Conservation (phyloP, 2,888 invertebrate species). For the Merodon equestris region DNA sequence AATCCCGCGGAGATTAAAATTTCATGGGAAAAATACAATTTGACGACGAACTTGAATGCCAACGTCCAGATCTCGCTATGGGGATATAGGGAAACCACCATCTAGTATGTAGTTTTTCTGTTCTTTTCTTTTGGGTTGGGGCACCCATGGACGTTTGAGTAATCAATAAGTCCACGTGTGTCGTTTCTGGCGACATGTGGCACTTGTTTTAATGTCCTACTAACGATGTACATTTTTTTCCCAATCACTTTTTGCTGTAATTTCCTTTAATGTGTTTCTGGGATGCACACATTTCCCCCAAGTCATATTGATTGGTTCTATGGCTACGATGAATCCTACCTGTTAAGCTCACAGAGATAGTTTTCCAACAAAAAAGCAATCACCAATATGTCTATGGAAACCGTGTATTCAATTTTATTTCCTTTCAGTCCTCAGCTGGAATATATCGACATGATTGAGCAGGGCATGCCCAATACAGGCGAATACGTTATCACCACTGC, state of each 20-base stretch:
- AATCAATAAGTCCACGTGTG: no score
- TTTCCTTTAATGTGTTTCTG: no score
- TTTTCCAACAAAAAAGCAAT: no score
- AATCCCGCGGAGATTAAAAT: slow-evolving; percentile 87
- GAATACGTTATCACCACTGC: slow-evolving; percentile 86
- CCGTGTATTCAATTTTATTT: slow-evolving; percentile 76
- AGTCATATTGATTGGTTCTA: no score
- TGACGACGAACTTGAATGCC: slow-evolving; percentile 88
- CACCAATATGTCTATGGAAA: no score
- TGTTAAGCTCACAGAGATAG: no score
- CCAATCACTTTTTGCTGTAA: no score
- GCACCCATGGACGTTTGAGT: no score
- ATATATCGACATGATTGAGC: slow-evolving; percentile 88
- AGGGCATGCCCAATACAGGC: slow-evolving; percentile 84
- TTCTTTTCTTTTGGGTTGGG: neutral
- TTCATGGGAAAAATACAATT: slow-evolving; percentile 91
- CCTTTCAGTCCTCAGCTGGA: slow-evolving; percentile 85
- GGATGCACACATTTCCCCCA: neutral
- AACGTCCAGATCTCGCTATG: slow-evolving; percentile 90
- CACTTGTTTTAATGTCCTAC: no score
- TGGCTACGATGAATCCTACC: no score
- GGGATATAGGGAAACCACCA: slow-evolving; percentile 93
- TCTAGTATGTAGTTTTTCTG: slow-evolving; percentile 77
- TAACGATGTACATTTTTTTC: no score
- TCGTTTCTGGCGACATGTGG: no score